Evolutionary conservation across 1,140 invertebrate species (phyloP).

Genomic region (Bombus confusus): DNA sequence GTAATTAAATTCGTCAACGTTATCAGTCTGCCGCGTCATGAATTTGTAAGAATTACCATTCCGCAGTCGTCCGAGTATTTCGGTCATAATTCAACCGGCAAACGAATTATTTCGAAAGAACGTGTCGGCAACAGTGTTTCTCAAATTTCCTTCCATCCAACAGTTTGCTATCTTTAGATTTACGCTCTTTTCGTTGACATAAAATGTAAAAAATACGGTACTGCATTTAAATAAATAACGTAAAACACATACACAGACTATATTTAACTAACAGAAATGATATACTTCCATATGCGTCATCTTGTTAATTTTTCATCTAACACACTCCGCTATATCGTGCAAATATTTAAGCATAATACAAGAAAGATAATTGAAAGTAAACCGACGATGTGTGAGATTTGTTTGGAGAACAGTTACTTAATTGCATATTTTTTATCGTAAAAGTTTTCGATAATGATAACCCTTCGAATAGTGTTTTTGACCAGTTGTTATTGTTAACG

Average conservation of each 20-base stretch:
- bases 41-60: constrained; percentile 27
- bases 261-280: too few species aligned
- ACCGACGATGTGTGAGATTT: too few species aligned
- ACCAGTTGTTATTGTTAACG: too few species aligned
- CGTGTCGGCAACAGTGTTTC: constrained; percentile 18
- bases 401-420: too few species aligned
- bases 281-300: not conserved
- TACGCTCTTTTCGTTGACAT: not conserved
- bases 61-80: constrained; percentile 18
- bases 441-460: too few species aligned
- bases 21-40: not conserved
- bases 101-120: constrained; percentile 41
- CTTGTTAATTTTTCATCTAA: not conserved
- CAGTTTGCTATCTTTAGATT: not conserved
- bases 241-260: too few species aligned
- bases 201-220: not conserved
- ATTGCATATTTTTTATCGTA: too few species aligned
- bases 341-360: too few species aligned
- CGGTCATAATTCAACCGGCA: constrained; percentile 45
- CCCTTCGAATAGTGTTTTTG: too few species aligned
- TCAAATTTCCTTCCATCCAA: not conserved
- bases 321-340: not conserved
- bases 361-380: too few species aligned
- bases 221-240: too few species aligned
- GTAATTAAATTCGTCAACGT: constrained; percentile 8